Evolutionary conservation across 2,797 vertebrate genomes (phyloP).

Genomic region (Thaleichthys pacificus): DNA sequence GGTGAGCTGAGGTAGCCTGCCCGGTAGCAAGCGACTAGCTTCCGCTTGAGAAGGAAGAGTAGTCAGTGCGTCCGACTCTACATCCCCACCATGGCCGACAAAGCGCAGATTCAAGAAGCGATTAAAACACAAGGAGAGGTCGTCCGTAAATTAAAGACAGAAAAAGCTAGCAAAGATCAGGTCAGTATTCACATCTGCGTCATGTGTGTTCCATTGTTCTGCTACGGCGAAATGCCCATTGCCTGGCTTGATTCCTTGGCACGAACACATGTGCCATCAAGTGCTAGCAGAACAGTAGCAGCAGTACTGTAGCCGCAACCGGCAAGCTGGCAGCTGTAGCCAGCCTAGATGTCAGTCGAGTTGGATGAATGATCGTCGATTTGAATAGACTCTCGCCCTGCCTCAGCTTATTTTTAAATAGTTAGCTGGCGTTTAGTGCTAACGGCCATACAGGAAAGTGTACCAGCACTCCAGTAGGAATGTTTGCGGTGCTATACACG

Average conservation of each 20-base stretch:
- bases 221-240: background rate
- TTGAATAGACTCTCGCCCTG: too few species aligned
- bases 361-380: too few species aligned
- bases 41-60: background rate
- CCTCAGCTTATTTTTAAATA: too few species aligned
- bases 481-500: too few species aligned
- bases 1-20: background rate
- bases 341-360: background rate
- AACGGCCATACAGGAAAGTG: too few species aligned
- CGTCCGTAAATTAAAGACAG: constrained; percentile 75
- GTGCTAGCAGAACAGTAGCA: background rate
- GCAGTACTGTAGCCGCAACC: background rate
- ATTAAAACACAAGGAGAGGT: constrained; percentile 79
- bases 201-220: background rate
- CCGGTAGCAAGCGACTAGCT: background rate
- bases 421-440: too few species aligned
- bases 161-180: constrained; percentile 78
- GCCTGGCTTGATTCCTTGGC: background rate
- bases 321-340: background rate
- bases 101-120: constrained; percentile 70
- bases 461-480: too few species aligned
- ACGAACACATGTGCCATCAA: background rate
- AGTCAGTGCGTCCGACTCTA: background rate
- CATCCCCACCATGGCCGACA: constrained; percentile 67
- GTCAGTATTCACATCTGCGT: constrained; percentile 58